Evolutionary conservation across 30 jellyfish, hydroid and myxozoan genomes (phyloP).

Genomic region (Pelagia noctiluca): DNA sequence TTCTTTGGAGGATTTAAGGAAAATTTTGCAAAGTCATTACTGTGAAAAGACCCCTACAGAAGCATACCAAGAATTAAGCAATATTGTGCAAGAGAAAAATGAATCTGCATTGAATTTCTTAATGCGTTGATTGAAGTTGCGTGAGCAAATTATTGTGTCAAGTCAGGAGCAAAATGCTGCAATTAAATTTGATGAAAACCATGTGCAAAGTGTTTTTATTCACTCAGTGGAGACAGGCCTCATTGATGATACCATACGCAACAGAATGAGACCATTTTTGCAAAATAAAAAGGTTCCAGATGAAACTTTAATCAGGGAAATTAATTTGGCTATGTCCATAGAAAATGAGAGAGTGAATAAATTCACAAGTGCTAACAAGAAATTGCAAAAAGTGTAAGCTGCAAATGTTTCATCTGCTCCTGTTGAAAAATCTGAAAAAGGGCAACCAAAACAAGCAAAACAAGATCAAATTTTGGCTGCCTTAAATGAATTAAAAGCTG

Average conservation of each 20-base stretch:
- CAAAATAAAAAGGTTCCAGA: constrained; percentile 35
- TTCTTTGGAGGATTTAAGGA: constrained; percentile 22
- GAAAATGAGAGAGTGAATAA: constrained; percentile 38
- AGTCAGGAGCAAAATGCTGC: constrained; percentile 37
- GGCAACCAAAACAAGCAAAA: constrained; percentile 26
- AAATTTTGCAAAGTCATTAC: constrained; percentile 50
- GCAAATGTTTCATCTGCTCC: constrained; percentile 11
- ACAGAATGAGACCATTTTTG: constrained; percentile 45
- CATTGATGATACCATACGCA: constrained; percentile 52
- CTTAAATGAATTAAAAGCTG: constrained; percentile 34
- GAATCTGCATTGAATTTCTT: constrained; percentile 45
- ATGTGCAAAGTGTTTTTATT: constrained; percentile 37
- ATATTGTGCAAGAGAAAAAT: constrained; percentile 44
- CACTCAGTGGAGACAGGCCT: constrained; percentile 55
- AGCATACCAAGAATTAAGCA: constrained; percentile 48
- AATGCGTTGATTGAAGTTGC: constrained; percentile 26
- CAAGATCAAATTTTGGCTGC: constrained; percentile 43
- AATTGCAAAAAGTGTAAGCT: constrained; percentile 7
- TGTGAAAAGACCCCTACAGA: constrained; percentile 55
- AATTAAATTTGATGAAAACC: constrained; percentile 37
- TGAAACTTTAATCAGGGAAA: constrained; percentile 39
- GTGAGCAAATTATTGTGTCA: constrained; percentile 37
- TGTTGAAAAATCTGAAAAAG: constrained; percentile 27
- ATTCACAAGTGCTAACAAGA: constrained; percentile 12
- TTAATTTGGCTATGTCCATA: constrained; percentile 38